Conservation (phyloP, 2,888 invertebrate species). For the Zele albiditarsus region DNA sequence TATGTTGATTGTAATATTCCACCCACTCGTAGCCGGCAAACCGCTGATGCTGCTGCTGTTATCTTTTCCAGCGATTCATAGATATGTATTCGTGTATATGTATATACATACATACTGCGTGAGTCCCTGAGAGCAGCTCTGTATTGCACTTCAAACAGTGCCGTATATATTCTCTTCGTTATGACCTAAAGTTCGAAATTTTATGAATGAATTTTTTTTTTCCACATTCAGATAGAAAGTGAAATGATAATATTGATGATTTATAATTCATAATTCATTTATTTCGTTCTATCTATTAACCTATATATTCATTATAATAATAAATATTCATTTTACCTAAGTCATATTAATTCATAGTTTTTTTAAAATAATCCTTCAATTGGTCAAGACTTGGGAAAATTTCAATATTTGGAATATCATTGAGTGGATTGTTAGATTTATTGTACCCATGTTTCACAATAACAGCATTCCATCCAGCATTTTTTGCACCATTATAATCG, state of each 20-base stretch:
- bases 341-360: conserved; percentile 7
- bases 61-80: conserved; percentile 26
- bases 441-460: conserved; percentile 63
- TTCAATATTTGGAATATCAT: conserved; percentile 45
- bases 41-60: conserved; percentile 19
- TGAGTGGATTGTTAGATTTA: conserved; percentile 38
- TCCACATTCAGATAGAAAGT: not conserved
- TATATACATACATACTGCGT: not conserved
- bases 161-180: conserved; percentile 2
- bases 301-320: too few relatives aligned
- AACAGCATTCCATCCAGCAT: conserved; percentile 84
- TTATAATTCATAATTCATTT: not conserved
- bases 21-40: conserved; percentile 20
- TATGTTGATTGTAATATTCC: conserved; percentile 2
- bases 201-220: not conserved
- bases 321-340: not conserved
- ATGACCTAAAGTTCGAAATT: not conserved
- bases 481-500: conserved; percentile 86
- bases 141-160: conserved; percentile 11
- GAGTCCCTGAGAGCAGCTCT: conserved; percentile 22
- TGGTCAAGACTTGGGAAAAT: conserved; percentile 58
- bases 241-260: not conserved
- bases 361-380: conserved; percentile 57
- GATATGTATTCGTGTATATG: not conserved
- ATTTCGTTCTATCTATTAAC: too few relatives aligned